Percentiles rank a stretch among this genome's conserved stretches.
phyloP scores from a whole-genome alignment of 2,113 vertebrate genomes.

The Hystrix cristata region DNA sequence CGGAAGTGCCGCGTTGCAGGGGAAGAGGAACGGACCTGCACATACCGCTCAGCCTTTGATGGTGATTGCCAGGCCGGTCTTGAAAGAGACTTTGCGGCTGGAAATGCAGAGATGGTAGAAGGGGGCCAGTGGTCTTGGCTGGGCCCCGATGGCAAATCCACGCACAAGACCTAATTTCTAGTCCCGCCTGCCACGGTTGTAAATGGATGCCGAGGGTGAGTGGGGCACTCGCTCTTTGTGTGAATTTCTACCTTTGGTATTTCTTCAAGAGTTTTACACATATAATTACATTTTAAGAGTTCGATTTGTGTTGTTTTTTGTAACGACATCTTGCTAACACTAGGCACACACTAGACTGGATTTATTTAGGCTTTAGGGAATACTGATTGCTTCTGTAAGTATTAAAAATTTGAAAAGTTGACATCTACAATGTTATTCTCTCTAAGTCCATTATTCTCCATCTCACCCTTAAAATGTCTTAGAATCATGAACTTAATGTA shows the following conservation, averaged over 20 bases:
- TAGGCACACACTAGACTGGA: neutral
- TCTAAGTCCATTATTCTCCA: neutral
- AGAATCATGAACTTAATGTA: neutral
- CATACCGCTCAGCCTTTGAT: neutral
- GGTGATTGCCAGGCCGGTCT: neutral
- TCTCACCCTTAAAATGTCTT: neutral
- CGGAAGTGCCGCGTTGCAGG: neutral
- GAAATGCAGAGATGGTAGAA: neutral
- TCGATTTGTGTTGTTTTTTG: conserved; percentile 31
- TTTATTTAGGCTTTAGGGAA: neutral
- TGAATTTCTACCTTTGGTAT: neutral
- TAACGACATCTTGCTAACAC: neutral
- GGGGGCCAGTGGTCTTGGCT: neutral
- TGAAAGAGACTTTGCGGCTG: neutral
- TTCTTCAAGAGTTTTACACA: conserved; percentile 37
- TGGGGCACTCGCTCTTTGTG: neutral
- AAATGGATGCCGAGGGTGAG: neutral
- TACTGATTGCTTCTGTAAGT: neutral
- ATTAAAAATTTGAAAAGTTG: neutral
- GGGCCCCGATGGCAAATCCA: neutral
- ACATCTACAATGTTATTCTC: neutral
- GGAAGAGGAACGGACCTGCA: neutral
- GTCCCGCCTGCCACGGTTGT: neutral
- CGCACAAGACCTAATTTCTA: neutral
- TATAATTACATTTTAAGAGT: neutral